phyloP scores from a whole-genome alignment of 1,140 invertebrate genomes.

The Triops longicaudatus region DNA sequence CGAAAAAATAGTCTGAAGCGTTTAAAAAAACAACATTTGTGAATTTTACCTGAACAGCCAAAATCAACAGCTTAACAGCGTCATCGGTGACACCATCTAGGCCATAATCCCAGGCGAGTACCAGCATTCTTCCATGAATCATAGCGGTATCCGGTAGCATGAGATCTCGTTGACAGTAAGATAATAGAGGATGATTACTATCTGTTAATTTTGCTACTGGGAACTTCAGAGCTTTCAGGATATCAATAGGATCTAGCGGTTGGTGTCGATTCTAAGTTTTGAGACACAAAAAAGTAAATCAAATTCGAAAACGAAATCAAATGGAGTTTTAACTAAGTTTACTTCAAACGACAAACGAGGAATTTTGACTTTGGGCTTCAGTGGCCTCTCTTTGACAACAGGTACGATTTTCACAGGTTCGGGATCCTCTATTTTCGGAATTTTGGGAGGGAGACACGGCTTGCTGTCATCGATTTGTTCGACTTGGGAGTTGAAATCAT shows the following conservation, averaged over 20 bases:
- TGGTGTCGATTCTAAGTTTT: conserved; percentile 38
- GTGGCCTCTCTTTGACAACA: conserved; percentile 30
- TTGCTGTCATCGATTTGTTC: background rate
- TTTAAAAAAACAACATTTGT: too few species aligned
- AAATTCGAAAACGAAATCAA: background rate
- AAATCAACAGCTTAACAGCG: conserved; percentile 62
- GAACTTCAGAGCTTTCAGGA: conserved; percentile 47
- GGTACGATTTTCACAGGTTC: background rate
- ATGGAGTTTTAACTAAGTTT: conserved; percentile 34
- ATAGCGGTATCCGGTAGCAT: conserved; percentile 66
- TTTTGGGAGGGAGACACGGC: background rate
- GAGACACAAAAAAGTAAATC: too few species aligned
- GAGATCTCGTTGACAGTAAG: conserved; percentile 36
- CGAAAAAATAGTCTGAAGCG: conserved; percentile 26
- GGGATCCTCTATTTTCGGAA: background rate
- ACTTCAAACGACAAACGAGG: conserved; percentile 48
- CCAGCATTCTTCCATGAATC: conserved; percentile 63
- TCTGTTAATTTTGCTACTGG: conserved; percentile 28
- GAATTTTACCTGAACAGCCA: conserved; percentile 53
- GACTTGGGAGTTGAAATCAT: background rate
- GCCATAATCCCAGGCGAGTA: conserved; percentile 72
- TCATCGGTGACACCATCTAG: conserved; percentile 67
- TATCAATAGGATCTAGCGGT: conserved; percentile 37
- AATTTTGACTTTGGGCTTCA: conserved; percentile 34
- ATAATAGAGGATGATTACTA: conserved; percentile 30